Evolutionary conservation across 2,888 invertebrate species (phyloP).

Genomic region (Charanyca ferruginea): DNA sequence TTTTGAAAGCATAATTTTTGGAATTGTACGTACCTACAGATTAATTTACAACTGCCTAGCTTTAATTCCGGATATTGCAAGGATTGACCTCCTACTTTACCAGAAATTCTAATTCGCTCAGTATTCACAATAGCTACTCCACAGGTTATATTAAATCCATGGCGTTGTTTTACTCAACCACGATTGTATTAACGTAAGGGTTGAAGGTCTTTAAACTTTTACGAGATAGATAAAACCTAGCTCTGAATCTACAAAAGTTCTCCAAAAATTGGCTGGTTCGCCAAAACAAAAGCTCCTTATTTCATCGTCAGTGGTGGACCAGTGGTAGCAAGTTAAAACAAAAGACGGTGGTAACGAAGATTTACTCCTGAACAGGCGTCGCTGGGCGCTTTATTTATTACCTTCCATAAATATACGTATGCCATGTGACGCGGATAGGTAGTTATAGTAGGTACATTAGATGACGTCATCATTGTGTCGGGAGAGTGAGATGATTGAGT

Average conservation of each 20-base stretch:
- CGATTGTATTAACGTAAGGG: not conserved
- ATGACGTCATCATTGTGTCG: conserved; percentile 24
- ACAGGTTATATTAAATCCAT: not conserved
- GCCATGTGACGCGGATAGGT: not conserved
- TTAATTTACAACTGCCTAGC: not conserved
- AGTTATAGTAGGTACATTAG: conserved; percentile 7
- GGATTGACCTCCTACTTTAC: not conserved
- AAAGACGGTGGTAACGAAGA: conserved; percentile 50
- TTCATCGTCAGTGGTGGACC: conserved; percentile 34
- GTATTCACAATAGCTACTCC: not conserved
- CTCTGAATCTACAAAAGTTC: conserved; percentile 13
- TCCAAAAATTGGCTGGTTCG: conserved; percentile 23
- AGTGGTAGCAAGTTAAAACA: conserved; percentile 45
- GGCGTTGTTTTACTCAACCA: conserved; percentile 14
- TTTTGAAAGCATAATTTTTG: not conserved
- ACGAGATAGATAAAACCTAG: conserved; percentile 14
- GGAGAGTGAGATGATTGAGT: conserved; percentile 8
- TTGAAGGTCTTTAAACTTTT: conserved; percentile 4
- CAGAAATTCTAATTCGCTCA: conserved; percentile 8
- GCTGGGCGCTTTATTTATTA: conserved; percentile 27
- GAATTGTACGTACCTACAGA: not conserved
- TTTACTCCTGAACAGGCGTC: conserved; percentile 28
- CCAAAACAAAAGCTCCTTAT: conserved; percentile 25
- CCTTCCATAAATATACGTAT: conserved; percentile 9
- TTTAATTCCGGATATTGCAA: conserved; percentile 5